A percentile compares a stretch with the other conserved stretches of the same genome.
phyloP scores from a whole-genome alignment of 2,113 vertebrate species.

The Lasiurus borealis region DNA sequence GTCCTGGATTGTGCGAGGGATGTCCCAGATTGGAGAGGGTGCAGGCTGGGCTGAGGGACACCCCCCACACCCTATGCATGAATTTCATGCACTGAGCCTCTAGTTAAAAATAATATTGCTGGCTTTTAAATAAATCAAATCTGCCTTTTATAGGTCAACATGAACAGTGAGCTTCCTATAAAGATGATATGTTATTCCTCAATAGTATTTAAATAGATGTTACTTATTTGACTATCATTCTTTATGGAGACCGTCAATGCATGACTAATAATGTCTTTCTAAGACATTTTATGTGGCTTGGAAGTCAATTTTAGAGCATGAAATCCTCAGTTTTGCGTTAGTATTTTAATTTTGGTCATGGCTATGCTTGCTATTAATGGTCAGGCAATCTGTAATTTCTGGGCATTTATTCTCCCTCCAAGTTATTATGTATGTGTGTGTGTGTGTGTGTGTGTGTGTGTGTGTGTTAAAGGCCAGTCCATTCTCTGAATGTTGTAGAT shows the following conservation, averaged over 20 bases:
- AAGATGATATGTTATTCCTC: neutral
- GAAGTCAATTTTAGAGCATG: neutral
- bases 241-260: neutral
- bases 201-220: conserved; percentile 1
- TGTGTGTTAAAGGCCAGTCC: neutral
- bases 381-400: neutral
- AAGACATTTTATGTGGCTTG: neutral
- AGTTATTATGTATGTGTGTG: too few species aligned
- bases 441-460: neutral
- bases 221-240: neutral
- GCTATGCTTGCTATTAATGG: neutral
- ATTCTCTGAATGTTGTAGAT: neutral
- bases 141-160: conserved; percentile 30
- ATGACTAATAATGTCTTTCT: neutral
- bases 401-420: neutral
- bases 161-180: neutral
- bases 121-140: neutral
- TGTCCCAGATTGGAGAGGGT: too few species aligned
- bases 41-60: too few species aligned
- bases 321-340: conserved; percentile 12
- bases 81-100: too few species aligned
- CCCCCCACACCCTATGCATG: too few species aligned
- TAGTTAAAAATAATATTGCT: neutral
- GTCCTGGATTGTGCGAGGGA: too few species aligned
- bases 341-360: neutral